Evolutionary conservation across 2,113 vertebrate genomes (phyloP), one percentile per base, ranked within the genome.

Genomic region (Albula glossodonta): DNA sequence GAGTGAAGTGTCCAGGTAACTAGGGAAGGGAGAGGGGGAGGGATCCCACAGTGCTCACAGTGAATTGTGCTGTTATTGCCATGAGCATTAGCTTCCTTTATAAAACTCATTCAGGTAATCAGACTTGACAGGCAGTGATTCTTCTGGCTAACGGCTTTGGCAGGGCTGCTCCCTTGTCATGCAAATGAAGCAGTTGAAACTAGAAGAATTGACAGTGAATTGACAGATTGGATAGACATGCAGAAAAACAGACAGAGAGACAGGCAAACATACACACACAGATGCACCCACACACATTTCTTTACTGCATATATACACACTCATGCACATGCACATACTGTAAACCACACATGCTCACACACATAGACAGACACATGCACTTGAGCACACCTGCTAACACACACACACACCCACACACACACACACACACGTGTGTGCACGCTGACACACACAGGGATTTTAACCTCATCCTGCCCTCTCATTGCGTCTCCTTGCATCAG

Each of bases 401-500:
- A 91, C 11, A 78, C 51, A 84, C 63, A 78, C 89, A 90, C 87
- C 90, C 88, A 86, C 82, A 70, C 70, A 86, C 78, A 88, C 4
- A 51, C 90, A 91, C 83, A 91, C 87, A 83, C 84, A 92, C 86
- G 63, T 89, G 74, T 7, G 31, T n/a, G 81, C 66, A 82, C 22
- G 53, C 51, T 19, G 51, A 85, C 66, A 57, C 78, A 85, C 85
- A 51, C 51, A 87, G 13, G 87, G 84, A 89, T 89, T 95, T 93
- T 92, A 66, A 66, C 92, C 90, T 95, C 95, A 93, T 92, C 91
- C 89, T 90, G 92, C 81, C 91, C 87, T 92, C 89, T 87, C 93
- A 93, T 95, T 95, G 93, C 95, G 91, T 94, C 94, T 93, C 94
- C 93, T 96, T 95, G 95, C 95, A 94, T 96, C 94, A 94, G 94